Base-by-base conservation (phyloP, 2,797 vertebrate species). In the Gallinago solitaria region DNA sequence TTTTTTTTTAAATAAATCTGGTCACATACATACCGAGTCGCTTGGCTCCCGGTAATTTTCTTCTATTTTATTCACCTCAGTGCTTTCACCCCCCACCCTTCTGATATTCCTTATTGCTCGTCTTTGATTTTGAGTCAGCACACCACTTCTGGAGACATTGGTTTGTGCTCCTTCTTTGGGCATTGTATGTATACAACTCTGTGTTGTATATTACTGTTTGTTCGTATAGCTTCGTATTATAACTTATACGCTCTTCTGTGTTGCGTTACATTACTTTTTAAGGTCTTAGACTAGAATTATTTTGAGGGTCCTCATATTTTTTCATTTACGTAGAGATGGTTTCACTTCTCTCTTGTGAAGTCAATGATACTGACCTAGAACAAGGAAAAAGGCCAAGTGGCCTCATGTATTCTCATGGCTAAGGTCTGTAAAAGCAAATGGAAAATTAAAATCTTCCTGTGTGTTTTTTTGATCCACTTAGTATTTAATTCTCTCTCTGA, bases 161-260 rank as follows among this genome's bases (percentile, higher is more conserved):
- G 20, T 37, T 81, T 54, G 70, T 59, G 83, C 70, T 65, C 73
- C 85, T 95, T 69, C 92, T 84, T 91, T 91, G 86, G 93, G 83
- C 67, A 35, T 59, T 7, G 20, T 75, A 12, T 59, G 32, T 57
- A 35, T 51, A 30, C 53, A 80, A 2, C 24, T 76, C 47, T 3
- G 9, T 28, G 69, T 54, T 45, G 59, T 45, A 18, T 75, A 47
- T 85, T 63, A 19, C 73, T 69, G 43, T 78, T 79, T 23, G 71
- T 68, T 61, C 57, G 9, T 60, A 35, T 17, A 64, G 77, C 11
- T 2, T 56, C 4, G 0, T 73, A 51, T 91, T 91, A 61, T 79
- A 80, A 68, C 50, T 70, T 39, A 39, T 41, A 27, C 27, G 28
- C 43, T 28, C 16, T n/a, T 77, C 80, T 71, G 53, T 5, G 5